A percentile compares a stretch with the other conserved stretches of the same genome.
phyloP scores from a whole-genome alignment of 1,140 invertebrate genomes.

The Diorhabda elongata region DNA sequence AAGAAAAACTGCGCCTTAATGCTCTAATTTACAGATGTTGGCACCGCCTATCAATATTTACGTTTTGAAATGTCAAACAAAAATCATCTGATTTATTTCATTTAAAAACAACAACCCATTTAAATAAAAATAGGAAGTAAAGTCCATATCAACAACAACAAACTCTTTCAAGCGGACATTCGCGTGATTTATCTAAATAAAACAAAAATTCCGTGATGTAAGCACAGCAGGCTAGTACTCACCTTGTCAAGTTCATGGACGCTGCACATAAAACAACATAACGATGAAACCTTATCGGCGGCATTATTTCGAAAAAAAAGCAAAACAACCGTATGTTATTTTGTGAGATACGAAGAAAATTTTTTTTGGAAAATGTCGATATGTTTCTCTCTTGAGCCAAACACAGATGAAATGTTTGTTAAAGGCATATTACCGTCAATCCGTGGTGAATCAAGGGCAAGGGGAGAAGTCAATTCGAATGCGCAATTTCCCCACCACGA shows the following conservation, averaged over 20 bases:
- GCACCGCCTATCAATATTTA: too few species aligned
- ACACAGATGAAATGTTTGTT: slow-evolving; percentile 35
- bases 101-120: neutral
- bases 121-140: slow-evolving; percentile 2
- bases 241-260: slow-evolving; percentile 23
- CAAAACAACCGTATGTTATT: neutral
- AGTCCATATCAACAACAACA: neutral
- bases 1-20: too few species aligned
- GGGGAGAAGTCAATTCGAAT: slow-evolving; percentile 35
- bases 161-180: neutral
- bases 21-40: too few species aligned
- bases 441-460: slow-evolving; percentile 20
- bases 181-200: slow-evolving; percentile 5
- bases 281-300: neutral
- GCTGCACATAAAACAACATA: slow-evolving; percentile 1
- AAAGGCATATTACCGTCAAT: slow-evolving; percentile 31
- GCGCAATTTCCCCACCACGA: slow-evolving; percentile 41
- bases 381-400: neutral
- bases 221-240: slow-evolving; percentile 8
- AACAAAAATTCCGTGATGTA: neutral
- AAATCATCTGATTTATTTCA: too few species aligned
- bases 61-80: too few species aligned
- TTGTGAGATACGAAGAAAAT: too few species aligned
- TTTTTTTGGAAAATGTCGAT: neutral
- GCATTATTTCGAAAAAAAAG: neutral